Evolutionary conservation across 2,888 invertebrate species (phyloP).

Genomic region (Sylvicola fuscatus): DNA sequence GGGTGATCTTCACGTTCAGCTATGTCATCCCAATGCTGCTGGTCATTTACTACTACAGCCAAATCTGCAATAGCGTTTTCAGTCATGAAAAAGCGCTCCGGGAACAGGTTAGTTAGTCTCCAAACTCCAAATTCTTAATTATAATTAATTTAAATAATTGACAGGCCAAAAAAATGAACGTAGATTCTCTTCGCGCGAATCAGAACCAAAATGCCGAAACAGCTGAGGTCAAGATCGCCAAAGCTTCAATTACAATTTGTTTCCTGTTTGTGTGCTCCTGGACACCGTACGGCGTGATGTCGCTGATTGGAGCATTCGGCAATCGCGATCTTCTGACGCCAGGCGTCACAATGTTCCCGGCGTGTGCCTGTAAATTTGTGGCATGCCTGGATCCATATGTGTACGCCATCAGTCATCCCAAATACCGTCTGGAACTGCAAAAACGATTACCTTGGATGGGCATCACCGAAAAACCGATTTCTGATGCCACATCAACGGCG

Average conservation of each 20-base stretch:
- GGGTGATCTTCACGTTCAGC: slow-evolving; percentile 52
- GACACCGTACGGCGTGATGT: slow-evolving; percentile 58
- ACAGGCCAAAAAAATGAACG: slow-evolving; percentile 77
- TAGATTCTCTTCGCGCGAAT: slow-evolving; percentile 52
- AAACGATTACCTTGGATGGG: slow-evolving; percentile 57
- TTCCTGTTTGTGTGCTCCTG: slow-evolving; percentile 71
- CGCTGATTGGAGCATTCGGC: slow-evolving; percentile 66
- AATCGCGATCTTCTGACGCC: slow-evolving; percentile 51
- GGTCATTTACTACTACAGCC: slow-evolving; percentile 68
- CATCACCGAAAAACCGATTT: slow-evolving; percentile 36
- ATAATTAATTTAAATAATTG: neutral
- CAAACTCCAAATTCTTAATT: slow-evolving; percentile 17
- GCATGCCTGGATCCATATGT: slow-evolving; percentile 85
- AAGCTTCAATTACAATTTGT: slow-evolving; percentile 72
- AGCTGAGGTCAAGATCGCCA: slow-evolving; percentile 68
- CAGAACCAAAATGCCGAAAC: slow-evolving; percentile 43
- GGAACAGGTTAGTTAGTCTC: slow-evolving; percentile 31
- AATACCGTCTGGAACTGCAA: slow-evolving; percentile 61
- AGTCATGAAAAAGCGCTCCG: slow-evolving; percentile 65
- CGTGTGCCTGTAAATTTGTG: slow-evolving; percentile 67
- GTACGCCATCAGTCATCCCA: slow-evolving; percentile 80
- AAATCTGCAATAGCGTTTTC: slow-evolving; percentile 73
- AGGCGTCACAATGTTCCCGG: slow-evolving; percentile 63
- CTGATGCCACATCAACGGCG: slow-evolving; percentile 35
- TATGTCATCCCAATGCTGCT: slow-evolving; percentile 56